Percentiles rank a stretch among this genome's conserved stretches.
Conservation (phyloP, 2,797 vertebrate genomes). For the Luscinia luscinia region DNA sequence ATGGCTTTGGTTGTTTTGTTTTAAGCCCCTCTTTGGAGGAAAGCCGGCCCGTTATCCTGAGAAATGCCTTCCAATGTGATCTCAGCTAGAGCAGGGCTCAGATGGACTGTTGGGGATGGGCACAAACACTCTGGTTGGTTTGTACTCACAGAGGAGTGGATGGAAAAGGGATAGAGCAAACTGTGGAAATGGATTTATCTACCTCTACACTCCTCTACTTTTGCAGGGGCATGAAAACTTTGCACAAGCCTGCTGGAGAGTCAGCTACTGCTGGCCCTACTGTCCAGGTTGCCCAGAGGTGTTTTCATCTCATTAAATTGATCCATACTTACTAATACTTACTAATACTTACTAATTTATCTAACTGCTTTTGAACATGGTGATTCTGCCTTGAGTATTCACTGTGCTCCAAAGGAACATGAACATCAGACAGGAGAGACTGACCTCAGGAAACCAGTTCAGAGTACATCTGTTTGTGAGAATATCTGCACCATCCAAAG, state of each 20-base stretch:
- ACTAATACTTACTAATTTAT: neutral
- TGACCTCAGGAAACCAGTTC: neutral
- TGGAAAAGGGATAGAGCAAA: neutral
- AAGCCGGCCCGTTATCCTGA: neutral
- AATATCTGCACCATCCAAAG: neutral
- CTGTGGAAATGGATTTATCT: neutral
- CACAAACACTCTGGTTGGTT: neutral
- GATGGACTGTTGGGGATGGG: neutral
- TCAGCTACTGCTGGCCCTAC: neutral
- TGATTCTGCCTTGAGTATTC: neutral
- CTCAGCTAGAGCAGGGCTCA: neutral
- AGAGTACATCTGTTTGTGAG: neutral
- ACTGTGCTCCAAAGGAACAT: neutral
- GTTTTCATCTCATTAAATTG: neutral
- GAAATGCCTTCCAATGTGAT: constrained; percentile 1
- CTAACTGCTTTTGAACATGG: neutral
- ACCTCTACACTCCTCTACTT: neutral
- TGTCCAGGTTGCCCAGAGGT: neutral
- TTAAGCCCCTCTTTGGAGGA: constrained; percentile 36
- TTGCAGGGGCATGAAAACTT: neutral
- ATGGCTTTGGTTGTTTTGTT: constrained; percentile 51
- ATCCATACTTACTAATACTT: neutral
- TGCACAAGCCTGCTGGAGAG: neutral
- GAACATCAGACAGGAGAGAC: neutral
- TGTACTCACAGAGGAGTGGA: neutral